phyloP scores from a whole-genome alignment of 1,140 invertebrate species.

The Nixonia krombeini region DNA sequence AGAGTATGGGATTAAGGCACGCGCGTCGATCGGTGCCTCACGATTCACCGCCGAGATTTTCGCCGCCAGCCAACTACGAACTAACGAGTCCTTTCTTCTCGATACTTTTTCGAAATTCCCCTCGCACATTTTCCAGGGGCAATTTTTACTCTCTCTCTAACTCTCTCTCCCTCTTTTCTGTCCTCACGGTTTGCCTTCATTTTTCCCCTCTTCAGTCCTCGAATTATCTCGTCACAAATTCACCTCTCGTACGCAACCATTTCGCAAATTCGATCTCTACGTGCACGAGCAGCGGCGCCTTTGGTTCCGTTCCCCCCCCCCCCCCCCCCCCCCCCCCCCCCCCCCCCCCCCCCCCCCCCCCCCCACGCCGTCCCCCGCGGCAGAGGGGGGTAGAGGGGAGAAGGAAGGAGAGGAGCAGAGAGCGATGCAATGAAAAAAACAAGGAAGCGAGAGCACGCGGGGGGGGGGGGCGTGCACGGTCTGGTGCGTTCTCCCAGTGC shows the following conservation, averaged over 20 bases:
- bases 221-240: constrained; percentile 69
- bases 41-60: constrained; percentile 48
- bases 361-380: too few relatives aligned
- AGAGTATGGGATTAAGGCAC: too few relatives aligned
- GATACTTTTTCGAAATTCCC: constrained; percentile 51
- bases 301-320: constrained; percentile 34
- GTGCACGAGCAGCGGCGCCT: constrained; percentile 50
- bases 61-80: constrained; percentile 32
- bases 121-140: constrained; percentile 39
- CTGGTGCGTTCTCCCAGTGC: too few relatives aligned
- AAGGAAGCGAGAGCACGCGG: too few relatives aligned
- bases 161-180: constrained; percentile 12
- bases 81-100: constrained; percentile 55
- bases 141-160: constrained; percentile 2
- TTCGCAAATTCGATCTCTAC: constrained; percentile 68
- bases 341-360: too few relatives aligned
- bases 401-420: too few relatives aligned
- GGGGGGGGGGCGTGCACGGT: too few relatives aligned
- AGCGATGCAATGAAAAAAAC: too few relatives aligned
- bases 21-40: constrained; percentile 26
- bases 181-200: constrained; percentile 34
- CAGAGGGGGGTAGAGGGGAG: too few relatives aligned
- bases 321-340: too few relatives aligned
- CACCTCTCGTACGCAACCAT: constrained; percentile 66
- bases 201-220: constrained; percentile 52